Evolutionary conservation across 2,888 invertebrate species (phyloP).

Genomic region (Macrosoma leucophasiata): DNA sequence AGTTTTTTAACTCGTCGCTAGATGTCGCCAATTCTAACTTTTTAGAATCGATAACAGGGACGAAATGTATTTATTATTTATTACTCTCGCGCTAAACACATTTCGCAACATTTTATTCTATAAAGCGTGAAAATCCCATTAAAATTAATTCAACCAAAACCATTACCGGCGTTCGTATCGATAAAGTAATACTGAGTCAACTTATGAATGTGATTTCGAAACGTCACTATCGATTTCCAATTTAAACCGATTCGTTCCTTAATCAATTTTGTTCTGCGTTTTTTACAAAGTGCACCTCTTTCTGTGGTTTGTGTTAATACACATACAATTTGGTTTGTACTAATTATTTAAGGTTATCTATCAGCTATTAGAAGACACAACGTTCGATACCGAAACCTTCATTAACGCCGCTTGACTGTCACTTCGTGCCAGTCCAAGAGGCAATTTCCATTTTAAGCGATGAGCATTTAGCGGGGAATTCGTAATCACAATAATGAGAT

Average conservation of each 20-base stretch:
- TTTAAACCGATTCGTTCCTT: slow-evolving; percentile 76
- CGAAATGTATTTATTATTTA: slow-evolving; percentile 50
- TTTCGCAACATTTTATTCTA: slow-evolving; percentile 72
- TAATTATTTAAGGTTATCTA: slow-evolving; percentile 42
- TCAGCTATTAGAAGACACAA: neutral
- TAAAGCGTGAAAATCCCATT: slow-evolving; percentile 73
- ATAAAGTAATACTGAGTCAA: slow-evolving; percentile 70
- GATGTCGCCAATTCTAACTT: slow-evolving; percentile 46
- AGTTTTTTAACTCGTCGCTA: slow-evolving; percentile 40
- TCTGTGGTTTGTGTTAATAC: slow-evolving; percentile 54
- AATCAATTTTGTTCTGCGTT: slow-evolving; percentile 71
- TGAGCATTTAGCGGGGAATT: slow-evolving; percentile 71
- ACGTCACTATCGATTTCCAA: slow-evolving; percentile 75
- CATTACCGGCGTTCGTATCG: slow-evolving; percentile 71
- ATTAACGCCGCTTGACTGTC: slow-evolving; percentile 50
- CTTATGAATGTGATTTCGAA: slow-evolving; percentile 76
- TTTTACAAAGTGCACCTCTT: slow-evolving; percentile 60
- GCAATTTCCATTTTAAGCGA: slow-evolving; percentile 65
- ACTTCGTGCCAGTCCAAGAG: slow-evolving; percentile 46
- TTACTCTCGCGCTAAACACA: slow-evolving; percentile 60
- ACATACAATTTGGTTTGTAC: slow-evolving; percentile 53
- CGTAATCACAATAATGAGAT: slow-evolving; percentile 76
- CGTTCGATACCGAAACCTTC: slow-evolving; percentile 28
- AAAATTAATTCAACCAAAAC: slow-evolving; percentile 74
- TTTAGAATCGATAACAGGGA: slow-evolving; percentile 26